Percentiles rank a stretch among this genome's conserved stretches.
phyloP scores from a whole-genome alignment of 2,797 vertebrate species.

The Botia kubotai region DNA sequence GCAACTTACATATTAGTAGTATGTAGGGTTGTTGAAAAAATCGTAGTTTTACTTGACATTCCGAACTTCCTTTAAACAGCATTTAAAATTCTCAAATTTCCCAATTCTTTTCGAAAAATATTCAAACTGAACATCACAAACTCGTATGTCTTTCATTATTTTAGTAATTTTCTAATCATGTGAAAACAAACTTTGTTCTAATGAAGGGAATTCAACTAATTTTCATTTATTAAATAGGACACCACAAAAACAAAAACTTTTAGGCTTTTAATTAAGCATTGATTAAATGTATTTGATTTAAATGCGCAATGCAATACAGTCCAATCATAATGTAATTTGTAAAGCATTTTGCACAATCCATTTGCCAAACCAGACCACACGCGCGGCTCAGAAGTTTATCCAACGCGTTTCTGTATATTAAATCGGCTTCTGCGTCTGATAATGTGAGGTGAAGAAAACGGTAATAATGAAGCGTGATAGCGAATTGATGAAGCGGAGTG shows the following conservation, averaged over 20 bases:
- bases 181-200: neutral
- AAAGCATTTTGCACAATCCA: neutral
- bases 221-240: neutral
- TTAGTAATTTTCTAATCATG: neutral
- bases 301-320: neutral
- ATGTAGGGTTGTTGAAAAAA: neutral
- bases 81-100: neutral
- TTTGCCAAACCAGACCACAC: neutral
- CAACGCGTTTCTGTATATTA: neutral
- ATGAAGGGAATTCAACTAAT: neutral
- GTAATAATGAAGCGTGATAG: slow-evolving; percentile 55
- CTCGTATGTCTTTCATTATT: neutral
- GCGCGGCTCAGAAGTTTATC: neutral
- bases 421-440: neutral
- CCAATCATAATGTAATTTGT: neutral
- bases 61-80: neutral
- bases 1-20: neutral
- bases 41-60: neutral
- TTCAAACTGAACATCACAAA: neutral
- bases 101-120: neutral
- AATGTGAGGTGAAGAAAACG: slow-evolving; percentile 53
- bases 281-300: neutral
- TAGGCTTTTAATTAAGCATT: neutral
- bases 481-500: slow-evolving; percentile 64
- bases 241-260: neutral